Conservation (phyloP, 2,113 vertebrate species). For the Anhinga rufa region DNA sequence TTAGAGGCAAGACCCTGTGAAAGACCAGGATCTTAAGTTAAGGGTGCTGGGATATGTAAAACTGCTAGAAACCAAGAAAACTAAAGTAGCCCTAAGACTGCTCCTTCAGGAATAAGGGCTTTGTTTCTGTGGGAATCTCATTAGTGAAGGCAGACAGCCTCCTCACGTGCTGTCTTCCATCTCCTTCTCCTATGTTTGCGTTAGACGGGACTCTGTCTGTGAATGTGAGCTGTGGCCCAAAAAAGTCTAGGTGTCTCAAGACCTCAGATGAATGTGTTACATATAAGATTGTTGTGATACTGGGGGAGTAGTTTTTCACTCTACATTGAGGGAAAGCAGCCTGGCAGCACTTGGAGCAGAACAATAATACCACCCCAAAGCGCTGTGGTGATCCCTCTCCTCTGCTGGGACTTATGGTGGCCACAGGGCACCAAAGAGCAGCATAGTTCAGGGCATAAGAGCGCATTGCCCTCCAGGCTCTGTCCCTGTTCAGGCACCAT, state of each 20-base stretch:
- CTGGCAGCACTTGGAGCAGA: not conserved
- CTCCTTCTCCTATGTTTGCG: not conserved
- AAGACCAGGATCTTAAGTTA: not conserved
- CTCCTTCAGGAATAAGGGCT: not conserved
- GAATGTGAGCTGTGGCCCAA: not conserved
- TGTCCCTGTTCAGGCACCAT: not conserved
- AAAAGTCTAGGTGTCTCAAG: not conserved
- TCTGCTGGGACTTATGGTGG: not conserved
- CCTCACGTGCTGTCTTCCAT: not conserved
- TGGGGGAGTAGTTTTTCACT: not conserved
- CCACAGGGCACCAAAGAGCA: not conserved
- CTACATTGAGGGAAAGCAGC: not conserved
- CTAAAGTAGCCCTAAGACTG: not conserved
- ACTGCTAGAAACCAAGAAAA: not conserved
- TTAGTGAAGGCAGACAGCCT: not conserved
- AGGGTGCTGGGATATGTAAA: not conserved
- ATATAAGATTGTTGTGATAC: not conserved
- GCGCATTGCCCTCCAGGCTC: not conserved
- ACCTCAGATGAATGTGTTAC: not conserved
- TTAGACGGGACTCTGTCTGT: not conserved
- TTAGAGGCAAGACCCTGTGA: not conserved
- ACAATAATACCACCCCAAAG: accelerated
- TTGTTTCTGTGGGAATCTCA: not conserved
- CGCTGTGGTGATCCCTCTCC: not conserved
- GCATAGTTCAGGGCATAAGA: not conserved